Conservation (phyloP, 2,797 vertebrate genomes). For the Anguilla obscura region DNA sequence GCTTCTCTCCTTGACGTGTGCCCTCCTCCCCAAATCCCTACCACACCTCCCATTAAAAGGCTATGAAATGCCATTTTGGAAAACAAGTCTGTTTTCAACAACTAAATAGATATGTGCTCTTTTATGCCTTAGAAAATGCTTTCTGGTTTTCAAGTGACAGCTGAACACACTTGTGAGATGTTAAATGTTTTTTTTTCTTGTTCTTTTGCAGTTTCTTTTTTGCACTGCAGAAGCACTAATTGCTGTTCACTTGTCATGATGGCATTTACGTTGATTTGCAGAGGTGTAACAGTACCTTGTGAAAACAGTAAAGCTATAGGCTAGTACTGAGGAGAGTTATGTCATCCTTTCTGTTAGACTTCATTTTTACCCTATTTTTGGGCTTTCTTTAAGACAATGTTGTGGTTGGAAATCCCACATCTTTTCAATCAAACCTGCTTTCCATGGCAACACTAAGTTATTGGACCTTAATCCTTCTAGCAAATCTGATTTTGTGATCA, state of each 20-base stretch:
- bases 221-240: neutral
- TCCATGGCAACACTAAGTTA: neutral
- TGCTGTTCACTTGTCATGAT: neutral
- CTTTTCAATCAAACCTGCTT: neutral
- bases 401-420: neutral
- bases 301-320: neutral
- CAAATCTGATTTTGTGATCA: neutral
- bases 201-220: neutral
- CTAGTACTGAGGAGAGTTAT: neutral
- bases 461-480: neutral
- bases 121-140: neutral
- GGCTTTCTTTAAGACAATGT: neutral
- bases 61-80: neutral
- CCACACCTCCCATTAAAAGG: neutral
- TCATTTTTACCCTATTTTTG: neutral
- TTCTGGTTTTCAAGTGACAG: neutral
- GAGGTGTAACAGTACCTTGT: neutral
- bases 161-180: neutral
- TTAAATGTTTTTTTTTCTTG: neutral
- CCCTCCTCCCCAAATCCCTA: constrained; percentile 31
- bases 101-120: neutral
- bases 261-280: neutral
- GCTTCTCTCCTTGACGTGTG: neutral
- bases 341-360: neutral
- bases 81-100: neutral